A percentile compares a stretch with the other conserved stretches of the same genome.
phyloP scores from a whole-genome alignment of 2,797 vertebrate genomes.

The Coilia nasus region DNA sequence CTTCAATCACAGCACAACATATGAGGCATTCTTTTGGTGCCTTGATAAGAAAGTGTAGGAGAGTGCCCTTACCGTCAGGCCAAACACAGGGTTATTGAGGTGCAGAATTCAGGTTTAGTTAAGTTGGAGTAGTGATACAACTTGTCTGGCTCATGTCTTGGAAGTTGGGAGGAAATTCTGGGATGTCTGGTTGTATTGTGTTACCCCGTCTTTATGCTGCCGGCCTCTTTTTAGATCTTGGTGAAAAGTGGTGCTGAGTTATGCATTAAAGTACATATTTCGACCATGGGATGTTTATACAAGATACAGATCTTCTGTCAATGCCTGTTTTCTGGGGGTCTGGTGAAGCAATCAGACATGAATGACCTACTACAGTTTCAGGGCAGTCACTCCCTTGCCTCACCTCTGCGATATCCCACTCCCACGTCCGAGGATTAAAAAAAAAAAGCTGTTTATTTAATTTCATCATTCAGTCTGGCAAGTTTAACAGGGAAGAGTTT shows the following conservation, averaged over 20 bases:
- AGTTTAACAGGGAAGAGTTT: constrained; percentile 21
- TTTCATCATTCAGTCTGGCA: constrained; percentile 23
- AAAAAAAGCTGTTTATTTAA: constrained; percentile 34
- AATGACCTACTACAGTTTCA: background rate
- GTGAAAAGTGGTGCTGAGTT: background rate
- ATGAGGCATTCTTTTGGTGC: background rate
- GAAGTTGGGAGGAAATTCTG: background rate
- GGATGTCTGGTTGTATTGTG: background rate
- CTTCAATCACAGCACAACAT: background rate
- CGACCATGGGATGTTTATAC: background rate
- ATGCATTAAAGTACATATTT: background rate
- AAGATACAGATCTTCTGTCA: constrained; percentile 18
- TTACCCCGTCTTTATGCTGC: background rate
- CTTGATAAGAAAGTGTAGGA: constrained; percentile 10
- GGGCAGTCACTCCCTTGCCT: constrained; percentile 8
- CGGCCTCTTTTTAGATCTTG: background rate
- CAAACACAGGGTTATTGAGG: background rate
- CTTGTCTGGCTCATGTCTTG: background rate
- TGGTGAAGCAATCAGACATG: constrained; percentile 6
- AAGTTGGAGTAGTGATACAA: background rate
- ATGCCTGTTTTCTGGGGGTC: constrained; percentile 6
- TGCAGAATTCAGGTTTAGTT: background rate
- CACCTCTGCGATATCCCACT: constrained; percentile 10
- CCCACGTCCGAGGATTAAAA: background rate
- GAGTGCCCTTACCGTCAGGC: background rate